A percentile compares a stretch with the other conserved stretches of the same genome.
These are phyloP conservation scores for Trachythela sp. DNA, from an alignment of 64 coral and sea anemone species.

Conservation along the genomic window DNA sequence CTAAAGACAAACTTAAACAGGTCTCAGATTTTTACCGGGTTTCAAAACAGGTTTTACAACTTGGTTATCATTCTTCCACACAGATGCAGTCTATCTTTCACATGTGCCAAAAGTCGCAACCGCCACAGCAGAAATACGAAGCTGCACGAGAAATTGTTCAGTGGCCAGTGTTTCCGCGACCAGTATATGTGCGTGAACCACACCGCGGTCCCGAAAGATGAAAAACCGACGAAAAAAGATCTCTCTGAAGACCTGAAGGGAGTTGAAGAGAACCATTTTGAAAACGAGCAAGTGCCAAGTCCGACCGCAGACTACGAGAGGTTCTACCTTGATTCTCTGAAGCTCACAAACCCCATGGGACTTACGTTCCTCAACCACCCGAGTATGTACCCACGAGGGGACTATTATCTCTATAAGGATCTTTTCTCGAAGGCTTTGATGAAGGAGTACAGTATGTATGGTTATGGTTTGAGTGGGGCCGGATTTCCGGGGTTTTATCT, in stretches of 20 bases:
- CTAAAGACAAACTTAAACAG: too few species aligned
- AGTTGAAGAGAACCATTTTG: neutral
- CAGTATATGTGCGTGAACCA: constrained; percentile 24
- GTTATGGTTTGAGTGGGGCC: neutral
- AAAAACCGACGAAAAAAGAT: neutral
- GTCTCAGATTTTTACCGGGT: neutral
- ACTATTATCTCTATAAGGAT: constrained; percentile 1
- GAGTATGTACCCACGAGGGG: neutral
- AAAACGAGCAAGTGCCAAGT: constrained; percentile 19
- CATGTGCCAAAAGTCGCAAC: neutral
- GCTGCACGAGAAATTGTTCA: constrained; percentile 6
- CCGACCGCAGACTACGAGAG: neutral
- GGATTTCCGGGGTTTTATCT: neutral
- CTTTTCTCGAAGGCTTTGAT: constrained; percentile 1
- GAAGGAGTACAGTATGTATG: neutral
- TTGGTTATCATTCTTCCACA: neutral
- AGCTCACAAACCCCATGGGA: neutral
- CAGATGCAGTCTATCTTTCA: constrained; percentile 10
- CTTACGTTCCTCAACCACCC: constrained; percentile 8
- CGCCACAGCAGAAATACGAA: constrained; percentile 8
- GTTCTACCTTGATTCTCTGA: neutral
- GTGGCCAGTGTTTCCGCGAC: constrained; percentile 4
- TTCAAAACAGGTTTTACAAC: neutral
- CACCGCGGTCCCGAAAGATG: neutral
- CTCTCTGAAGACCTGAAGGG: neutral